A percentile compares a stretch with the other conserved stretches of the same genome.
Evolutionary conservation across 1,140 invertebrate genomes (phyloP).

Genomic region (Trachymyrmex cornetzi): DNA sequence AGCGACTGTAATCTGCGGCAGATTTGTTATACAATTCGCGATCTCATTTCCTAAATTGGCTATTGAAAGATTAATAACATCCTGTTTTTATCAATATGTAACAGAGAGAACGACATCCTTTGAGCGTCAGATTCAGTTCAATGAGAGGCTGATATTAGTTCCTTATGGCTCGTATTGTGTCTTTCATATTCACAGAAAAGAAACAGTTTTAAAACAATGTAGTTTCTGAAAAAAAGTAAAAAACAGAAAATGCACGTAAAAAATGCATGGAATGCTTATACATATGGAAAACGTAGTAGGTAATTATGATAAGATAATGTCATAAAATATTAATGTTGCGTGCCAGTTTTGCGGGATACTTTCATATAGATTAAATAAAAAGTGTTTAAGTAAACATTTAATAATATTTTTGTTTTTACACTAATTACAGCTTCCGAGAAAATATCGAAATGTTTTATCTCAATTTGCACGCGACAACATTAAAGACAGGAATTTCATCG

Average conservation of each 20-base stretch:
- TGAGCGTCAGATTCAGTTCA: constrained; percentile 1
- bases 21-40: constrained; percentile 18
- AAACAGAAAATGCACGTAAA: neutral
- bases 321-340: neutral
- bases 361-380: neutral
- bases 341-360: neutral
- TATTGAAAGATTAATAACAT: constrained; percentile 53
- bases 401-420: neutral
- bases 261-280: neutral
- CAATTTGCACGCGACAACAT: neutral
- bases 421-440: neutral
- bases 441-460: constrained; percentile 29
- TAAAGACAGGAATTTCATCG: constrained; percentile 54
- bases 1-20: constrained; percentile 1
- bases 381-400: neutral
- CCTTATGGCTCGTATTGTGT: neutral
- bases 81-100: constrained; percentile 46
- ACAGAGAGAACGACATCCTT: neutral
- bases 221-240: neutral
- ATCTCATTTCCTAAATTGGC: constrained; percentile 41
- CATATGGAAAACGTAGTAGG: neutral
- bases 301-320: neutral
- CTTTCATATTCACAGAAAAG: neutral
- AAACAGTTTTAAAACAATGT: neutral
- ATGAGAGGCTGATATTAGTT: constrained; percentile 9